These are phyloP conservation scores for Amorpha juglandis DNA, from an alignment of 2,888 invertebrate genomes.

Conservation along the genomic window DNA sequence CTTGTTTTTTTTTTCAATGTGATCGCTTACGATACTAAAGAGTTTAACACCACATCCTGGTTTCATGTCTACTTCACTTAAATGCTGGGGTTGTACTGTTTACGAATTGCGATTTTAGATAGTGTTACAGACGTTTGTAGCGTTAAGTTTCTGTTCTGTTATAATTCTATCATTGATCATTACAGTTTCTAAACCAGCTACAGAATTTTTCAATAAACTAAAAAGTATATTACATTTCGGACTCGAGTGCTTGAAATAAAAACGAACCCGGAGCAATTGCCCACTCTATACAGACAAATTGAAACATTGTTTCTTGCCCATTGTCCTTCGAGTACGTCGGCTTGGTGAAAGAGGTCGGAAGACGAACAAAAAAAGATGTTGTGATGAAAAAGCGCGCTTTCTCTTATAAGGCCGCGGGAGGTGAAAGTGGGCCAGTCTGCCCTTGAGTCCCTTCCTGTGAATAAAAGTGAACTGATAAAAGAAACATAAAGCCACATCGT, in stretches of 20 bases:
- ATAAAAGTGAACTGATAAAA: slow-evolving; percentile 18
- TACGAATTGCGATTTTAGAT: too few species aligned
- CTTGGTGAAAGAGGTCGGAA: slow-evolving; percentile 54
- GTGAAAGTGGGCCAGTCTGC: slow-evolving; percentile 72
- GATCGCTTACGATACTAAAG: neutral
- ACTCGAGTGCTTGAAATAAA: slow-evolving; percentile 31
- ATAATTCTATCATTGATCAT: too few species aligned
- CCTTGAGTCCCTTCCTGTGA: slow-evolving; percentile 58
- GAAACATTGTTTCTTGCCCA: slow-evolving; percentile 27
- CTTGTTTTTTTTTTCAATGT: neutral
- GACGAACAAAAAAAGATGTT: slow-evolving; percentile 55
- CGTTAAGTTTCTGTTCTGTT: too few species aligned
- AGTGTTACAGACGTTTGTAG: too few species aligned
- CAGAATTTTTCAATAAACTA: neutral
- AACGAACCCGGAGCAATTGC: slow-evolving; percentile 34
- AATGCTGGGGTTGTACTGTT: too few species aligned
- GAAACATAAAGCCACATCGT: slow-evolving; percentile 24
- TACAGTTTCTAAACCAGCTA: too few species aligned
- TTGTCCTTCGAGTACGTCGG: slow-evolving; percentile 36
- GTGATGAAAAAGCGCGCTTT: slow-evolving; percentile 60
- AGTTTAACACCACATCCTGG: neutral
- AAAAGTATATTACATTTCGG: slow-evolving; percentile 1
- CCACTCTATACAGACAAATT: slow-evolving; percentile 35
- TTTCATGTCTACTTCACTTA: neutral
- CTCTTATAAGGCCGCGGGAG: slow-evolving; percentile 66